These are phyloP conservation scores for Coptotermes formosanus DNA, from an alignment of 1,140 invertebrate genomes.

Conservation along the genomic window DNA sequence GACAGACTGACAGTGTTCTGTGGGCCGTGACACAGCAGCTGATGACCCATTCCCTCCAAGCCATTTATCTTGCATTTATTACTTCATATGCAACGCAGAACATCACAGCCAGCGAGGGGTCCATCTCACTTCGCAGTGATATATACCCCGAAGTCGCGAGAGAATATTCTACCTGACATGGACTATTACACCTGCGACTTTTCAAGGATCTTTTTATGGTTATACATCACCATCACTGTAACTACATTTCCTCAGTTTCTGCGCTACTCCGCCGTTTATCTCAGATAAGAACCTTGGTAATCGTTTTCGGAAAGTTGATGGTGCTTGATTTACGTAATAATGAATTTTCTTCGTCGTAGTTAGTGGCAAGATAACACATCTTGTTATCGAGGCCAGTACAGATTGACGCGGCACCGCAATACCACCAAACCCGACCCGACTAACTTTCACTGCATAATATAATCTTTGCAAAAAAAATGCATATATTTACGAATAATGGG, in stretches of 20 bases:
- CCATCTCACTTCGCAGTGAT: not conserved
- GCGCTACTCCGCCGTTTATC: not conserved
- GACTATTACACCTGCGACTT: not conserved
- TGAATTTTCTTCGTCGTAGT: no score
- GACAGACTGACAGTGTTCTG: not conserved
- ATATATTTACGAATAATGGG: no score
- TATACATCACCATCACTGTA: not conserved
- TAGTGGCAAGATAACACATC: no score
- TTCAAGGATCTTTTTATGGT: not conserved
- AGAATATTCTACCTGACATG: not conserved
- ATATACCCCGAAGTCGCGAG: not conserved
- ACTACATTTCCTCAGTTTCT: not conserved
- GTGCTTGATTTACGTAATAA: not conserved
- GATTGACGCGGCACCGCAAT: no score
- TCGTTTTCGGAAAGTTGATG: not conserved
- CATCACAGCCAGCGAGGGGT: not conserved
- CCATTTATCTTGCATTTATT: slow-evolving; percentile 3
- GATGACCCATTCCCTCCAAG: not conserved
- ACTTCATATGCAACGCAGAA: not conserved
- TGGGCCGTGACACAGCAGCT: not conserved
- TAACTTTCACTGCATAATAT: no score
- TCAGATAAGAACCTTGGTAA: not conserved
- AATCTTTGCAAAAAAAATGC: no score
- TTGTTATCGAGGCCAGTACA: no score
- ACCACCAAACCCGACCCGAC: no score